Evolutionary conservation across 1,140 invertebrate species (phyloP).

Genomic region (Anoplophora glabripennis): DNA sequence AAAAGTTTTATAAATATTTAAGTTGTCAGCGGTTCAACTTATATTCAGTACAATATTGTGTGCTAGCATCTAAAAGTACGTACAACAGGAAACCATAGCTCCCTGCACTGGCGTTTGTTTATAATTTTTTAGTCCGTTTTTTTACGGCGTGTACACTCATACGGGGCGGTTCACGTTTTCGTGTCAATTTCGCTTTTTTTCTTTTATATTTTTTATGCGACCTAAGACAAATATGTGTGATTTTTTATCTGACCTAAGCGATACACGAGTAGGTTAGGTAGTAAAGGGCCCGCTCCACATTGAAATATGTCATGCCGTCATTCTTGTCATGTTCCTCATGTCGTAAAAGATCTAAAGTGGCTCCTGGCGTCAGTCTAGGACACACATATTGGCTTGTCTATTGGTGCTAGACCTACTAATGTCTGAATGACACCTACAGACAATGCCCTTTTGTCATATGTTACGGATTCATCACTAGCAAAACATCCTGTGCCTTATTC

Average conservation of each 20-base stretch:
- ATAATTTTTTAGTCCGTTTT: too few species aligned
- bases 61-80: too few species aligned
- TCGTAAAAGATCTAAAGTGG: slow-evolving; percentile 7
- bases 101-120: too few species aligned
- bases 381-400: slow-evolving; percentile 5
- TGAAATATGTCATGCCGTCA: slow-evolving; percentile 8
- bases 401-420: slow-evolving; percentile 7
- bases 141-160: too few species aligned
- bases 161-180: too few species aligned
- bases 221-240: slow-evolving; percentile 5
- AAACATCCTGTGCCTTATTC: neutral
- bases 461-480: slow-evolving; percentile 2
- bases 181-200: too few species aligned
- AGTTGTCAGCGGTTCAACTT: too few species aligned
- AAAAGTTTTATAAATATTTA: too few species aligned
- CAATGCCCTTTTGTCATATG: slow-evolving; percentile 12
- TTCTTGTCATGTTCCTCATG: slow-evolving; percentile 5
- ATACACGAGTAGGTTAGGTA: neutral
- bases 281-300: slow-evolving; percentile 5
- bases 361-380: slow-evolving; percentile 7
- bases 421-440: slow-evolving; percentile 7
- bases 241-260: slow-evolving; percentile 3
- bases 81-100: too few species aligned
- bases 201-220: too few species aligned
- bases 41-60: too few species aligned